A percentile compares a stretch with the other conserved stretches of the same genome.
These are phyloP conservation scores for Megalopta genalis DNA, from an alignment of 1,140 invertebrate species.

Conservation along the genomic window DNA sequence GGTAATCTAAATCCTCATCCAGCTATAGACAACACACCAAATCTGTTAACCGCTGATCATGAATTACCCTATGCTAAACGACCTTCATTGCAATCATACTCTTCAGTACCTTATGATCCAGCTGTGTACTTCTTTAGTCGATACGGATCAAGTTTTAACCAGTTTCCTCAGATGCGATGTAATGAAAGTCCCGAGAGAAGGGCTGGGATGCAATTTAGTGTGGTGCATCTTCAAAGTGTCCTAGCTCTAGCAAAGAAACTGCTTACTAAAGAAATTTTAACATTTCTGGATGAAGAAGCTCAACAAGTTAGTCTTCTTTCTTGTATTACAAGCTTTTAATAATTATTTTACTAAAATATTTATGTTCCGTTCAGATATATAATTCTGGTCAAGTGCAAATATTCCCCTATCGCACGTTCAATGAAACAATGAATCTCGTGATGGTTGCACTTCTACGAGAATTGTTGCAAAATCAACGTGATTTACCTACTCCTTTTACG, in stretches of 20 bases:
- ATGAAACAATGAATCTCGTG: conserved; percentile 96
- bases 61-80: conserved; percentile 72
- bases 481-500: conserved; percentile 93
- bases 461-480: conserved; percentile 93
- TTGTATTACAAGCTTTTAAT: not conserved
- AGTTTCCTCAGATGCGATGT: conserved; percentile 89
- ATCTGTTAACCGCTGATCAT: conserved; percentile 69
- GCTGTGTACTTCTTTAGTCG: conserved; percentile 94
- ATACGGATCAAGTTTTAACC: conserved; percentile 95
- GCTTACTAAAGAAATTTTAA: conserved; percentile 91
- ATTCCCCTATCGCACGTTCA: conserved; percentile 95
- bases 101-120: conserved; percentile 87
- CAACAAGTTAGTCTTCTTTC: conserved; percentile 83
- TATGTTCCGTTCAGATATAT: conserved; percentile 67
- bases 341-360: not conserved
- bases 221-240: conserved; percentile 89
- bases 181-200: conserved; percentile 85
- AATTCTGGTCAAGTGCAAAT: conserved; percentile 82
- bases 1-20: conserved; percentile 86
- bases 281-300: conserved; percentile 90
- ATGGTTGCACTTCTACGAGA: conserved; percentile 95
- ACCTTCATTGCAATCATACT: conserved; percentile 83
- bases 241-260: conserved; percentile 91
- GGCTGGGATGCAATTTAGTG: conserved; percentile 84
- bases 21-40: conserved; percentile 64